Conservation (phyloP, 2,797 vertebrate species). For the Sandelia bainsii region DNA sequence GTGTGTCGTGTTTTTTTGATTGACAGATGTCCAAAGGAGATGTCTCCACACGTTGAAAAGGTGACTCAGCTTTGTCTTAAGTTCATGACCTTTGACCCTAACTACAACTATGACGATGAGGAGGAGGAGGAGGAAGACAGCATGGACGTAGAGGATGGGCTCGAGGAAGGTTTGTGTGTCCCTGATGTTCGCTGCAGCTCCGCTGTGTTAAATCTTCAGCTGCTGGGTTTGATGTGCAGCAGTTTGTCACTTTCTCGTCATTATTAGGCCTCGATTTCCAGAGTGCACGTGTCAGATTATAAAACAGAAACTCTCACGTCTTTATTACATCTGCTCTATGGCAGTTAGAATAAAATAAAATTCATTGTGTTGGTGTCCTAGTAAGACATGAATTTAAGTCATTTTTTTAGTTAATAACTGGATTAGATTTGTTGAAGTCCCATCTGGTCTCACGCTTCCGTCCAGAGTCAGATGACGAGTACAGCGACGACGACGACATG, state of each 20-base stretch:
- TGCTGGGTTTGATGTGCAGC: too few species aligned
- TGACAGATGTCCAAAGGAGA: conserved; percentile 79
- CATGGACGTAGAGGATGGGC: conserved; percentile 91
- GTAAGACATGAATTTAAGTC: too few species aligned
- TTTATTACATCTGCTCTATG: too few species aligned
- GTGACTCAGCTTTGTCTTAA: conserved; percentile 91
- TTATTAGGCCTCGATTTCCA: too few species aligned
- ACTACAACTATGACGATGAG: conserved; percentile 92
- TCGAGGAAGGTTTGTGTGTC: conserved; percentile 88
- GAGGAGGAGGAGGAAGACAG: conserved; percentile 86
- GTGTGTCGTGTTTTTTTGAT: too few species aligned
- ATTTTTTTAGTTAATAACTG: background rate
- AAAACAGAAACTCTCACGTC: too few species aligned
- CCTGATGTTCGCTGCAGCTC: too few species aligned
- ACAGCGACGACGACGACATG: conserved; percentile 95
- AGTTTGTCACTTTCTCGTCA: too few species aligned
- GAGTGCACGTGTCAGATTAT: too few species aligned
- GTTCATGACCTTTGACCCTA: conserved; percentile 94
- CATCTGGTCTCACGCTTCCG: background rate
- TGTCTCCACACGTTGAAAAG: conserved; percentile 87
- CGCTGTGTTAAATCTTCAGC: too few species aligned
- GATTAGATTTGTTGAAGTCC: background rate
- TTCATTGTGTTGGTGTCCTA: too few species aligned
- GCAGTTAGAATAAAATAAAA: too few species aligned
- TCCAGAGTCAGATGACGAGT: conserved; percentile 92